phyloP scores from a whole-genome alignment of 2,888 invertebrate species.

The Cecidostiba fungosa region DNA sequence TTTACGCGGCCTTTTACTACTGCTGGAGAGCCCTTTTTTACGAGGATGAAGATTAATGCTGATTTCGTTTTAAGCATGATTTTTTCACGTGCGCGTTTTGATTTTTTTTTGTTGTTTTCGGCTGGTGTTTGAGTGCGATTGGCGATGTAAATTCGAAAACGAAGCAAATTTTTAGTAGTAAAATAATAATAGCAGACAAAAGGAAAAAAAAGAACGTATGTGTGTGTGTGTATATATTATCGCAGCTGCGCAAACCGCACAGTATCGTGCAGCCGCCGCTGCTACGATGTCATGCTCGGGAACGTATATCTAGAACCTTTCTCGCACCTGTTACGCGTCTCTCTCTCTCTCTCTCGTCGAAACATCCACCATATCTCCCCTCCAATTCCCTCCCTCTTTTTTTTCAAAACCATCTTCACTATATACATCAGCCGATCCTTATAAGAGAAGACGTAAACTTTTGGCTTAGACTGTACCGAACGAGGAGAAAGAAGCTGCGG shows the following conservation, averaged over 20 bases:
- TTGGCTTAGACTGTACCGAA: constrained; percentile 77
- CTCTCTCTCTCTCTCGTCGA: constrained; percentile 33
- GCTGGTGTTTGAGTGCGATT: not conserved
- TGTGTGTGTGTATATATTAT: not conserved
- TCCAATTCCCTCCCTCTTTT: constrained; percentile 23
- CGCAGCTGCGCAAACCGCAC: constrained; percentile 12
- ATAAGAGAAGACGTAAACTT: constrained; percentile 74
- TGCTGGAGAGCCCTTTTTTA: constrained; percentile 16
- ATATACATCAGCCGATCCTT: constrained; percentile 62
- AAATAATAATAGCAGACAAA: not conserved
- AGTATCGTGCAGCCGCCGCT: not conserved
- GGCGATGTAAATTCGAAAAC: not conserved
- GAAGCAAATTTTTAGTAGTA: too few relatives aligned
- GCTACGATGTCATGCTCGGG: not conserved
- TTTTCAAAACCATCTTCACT: not conserved
- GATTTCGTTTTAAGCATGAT: constrained; percentile 57
- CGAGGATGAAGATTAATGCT: constrained; percentile 42
- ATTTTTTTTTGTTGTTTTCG: too few relatives aligned
- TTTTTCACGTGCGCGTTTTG: constrained; percentile 37
- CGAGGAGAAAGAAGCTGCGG: constrained; percentile 59
- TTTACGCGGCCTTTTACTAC: constrained; percentile 6
- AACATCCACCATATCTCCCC: constrained; percentile 61
- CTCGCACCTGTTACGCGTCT: constrained; percentile 64
- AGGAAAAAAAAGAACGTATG: not conserved
- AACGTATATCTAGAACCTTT: constrained; percentile 48